Evolutionary conservation across 2,113 vertebrate genomes (phyloP), one percentile per base, ranked within the genome.

Genomic region (Lamprologus ornatipinnis): DNA sequence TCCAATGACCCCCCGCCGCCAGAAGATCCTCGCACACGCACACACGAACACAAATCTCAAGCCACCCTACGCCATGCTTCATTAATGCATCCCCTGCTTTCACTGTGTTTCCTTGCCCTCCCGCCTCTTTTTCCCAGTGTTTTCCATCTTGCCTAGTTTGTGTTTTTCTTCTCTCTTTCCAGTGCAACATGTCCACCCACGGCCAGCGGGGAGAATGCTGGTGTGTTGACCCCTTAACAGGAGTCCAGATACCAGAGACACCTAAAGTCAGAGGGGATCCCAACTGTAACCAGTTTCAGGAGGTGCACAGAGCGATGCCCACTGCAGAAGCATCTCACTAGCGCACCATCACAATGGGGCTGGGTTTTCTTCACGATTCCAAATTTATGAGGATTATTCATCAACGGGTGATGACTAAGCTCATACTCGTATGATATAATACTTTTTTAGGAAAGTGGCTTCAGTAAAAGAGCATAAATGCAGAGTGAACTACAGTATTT

Each of bases 141-240:
- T 92, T 93, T 92, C 82, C 87, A 86, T 57, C 85, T 90, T 63
- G 73, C 88, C 79, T 80, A 75, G 82, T 93, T 88, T 91, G 80
- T 94, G 92, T 94, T 88, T 90, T 88, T 95, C 63, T 90, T 89
- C 87, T 78, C 79, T 91, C 81, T 68, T 15, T 90, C 60, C 95
- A 99, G 99, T 99, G 99, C 95, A 98, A 99, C 97, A 99, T 99
- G 96, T 99, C 98, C 6, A 96, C 97, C 94, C 98, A 98, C 0
- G 98, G 98, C 89, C 98, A 99, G 95, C 97, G 98, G 23, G 99
- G 99, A 1, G 98, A 99, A 95, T 99, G 98, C 93, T 99, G 98
- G 98, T 99, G 99, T 0, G 98, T 99, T 87, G 96, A 99, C 94
- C 98, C 98, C 49, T 95, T 97, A 88, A 98, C 98, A 0, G 98